These are phyloP conservation scores for Nymphicus hollandicus DNA, from an alignment of 2,113 vertebrate genomes.

Conservation along the genomic window DNA sequence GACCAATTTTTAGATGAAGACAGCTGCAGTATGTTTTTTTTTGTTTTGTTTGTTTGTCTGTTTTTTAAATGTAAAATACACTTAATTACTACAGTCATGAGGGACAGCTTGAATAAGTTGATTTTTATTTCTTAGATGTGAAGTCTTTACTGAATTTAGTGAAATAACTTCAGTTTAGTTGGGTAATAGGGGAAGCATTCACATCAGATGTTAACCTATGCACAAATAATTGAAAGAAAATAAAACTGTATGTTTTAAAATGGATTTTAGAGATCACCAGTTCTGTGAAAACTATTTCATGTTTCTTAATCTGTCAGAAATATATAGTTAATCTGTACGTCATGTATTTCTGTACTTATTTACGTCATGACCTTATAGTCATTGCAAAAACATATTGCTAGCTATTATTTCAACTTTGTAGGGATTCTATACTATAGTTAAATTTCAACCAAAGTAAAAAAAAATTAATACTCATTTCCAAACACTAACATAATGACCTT, in stretches of 20 bases:
- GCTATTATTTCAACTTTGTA: not conserved
- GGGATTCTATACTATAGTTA: not conserved
- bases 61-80: not conserved
- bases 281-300: not conserved
- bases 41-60: not conserved
- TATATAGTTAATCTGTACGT: not conserved
- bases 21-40: not conserved
- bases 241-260: not conserved
- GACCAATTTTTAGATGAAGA: not conserved
- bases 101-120: not conserved
- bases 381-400: not conserved
- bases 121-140: not conserved
- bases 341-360: not conserved
- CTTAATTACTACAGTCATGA: not conserved
- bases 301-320: not conserved
- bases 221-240: not conserved
- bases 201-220: not conserved
- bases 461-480: not conserved
- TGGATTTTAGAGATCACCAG: not conserved
- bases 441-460: not conserved
- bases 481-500: fast-evolving
- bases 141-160: not conserved
- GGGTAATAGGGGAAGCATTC: not conserved
- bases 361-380: not conserved
- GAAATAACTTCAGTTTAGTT: not conserved